Evolutionary conservation across 2,888 invertebrate genomes (phyloP).

Genomic region (Mesochorus sp.): DNA sequence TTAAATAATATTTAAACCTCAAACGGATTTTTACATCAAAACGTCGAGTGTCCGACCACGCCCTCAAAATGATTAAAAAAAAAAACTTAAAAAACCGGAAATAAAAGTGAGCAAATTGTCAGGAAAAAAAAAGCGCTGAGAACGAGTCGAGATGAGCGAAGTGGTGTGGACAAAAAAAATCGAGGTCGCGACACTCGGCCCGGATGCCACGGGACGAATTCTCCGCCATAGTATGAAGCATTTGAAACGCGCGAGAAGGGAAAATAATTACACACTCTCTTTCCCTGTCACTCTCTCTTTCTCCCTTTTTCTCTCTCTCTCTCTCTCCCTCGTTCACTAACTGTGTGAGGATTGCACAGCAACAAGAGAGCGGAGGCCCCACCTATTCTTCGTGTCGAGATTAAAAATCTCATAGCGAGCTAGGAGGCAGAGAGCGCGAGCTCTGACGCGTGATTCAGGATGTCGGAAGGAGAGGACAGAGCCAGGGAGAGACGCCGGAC

Average conservation of each 20-base stretch:
- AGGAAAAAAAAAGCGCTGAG: neutral
- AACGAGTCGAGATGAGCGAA: neutral
- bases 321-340: constrained; percentile 47
- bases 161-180: constrained; percentile 4
- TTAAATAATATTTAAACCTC: too few relatives aligned
- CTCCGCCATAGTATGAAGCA: neutral
- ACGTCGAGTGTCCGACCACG: too few relatives aligned
- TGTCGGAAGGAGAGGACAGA: constrained; percentile 50
- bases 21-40: too few relatives aligned
- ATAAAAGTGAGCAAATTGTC: neutral
- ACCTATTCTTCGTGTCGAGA: constrained; percentile 38
- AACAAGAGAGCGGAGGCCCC: too few relatives aligned
- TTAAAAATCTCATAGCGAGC: constrained; percentile 56
- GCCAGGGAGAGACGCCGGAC: constrained; percentile 37
- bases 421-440: neutral
- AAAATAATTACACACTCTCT: constrained; percentile 61
- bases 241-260: constrained; percentile 40
- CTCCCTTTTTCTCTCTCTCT: constrained; percentile 5
- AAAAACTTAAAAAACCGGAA: neutral
- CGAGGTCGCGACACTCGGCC: constrained; percentile 32
- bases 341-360: constrained; percentile 50
- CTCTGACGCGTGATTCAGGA: constrained; percentile 46
- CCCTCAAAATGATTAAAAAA: too few relatives aligned
- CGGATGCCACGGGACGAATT: constrained; percentile 52
- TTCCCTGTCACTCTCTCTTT: constrained; percentile 42